Conservation (phyloP, 2,113 vertebrate species). For the Triplophysa tibetana region DNA sequence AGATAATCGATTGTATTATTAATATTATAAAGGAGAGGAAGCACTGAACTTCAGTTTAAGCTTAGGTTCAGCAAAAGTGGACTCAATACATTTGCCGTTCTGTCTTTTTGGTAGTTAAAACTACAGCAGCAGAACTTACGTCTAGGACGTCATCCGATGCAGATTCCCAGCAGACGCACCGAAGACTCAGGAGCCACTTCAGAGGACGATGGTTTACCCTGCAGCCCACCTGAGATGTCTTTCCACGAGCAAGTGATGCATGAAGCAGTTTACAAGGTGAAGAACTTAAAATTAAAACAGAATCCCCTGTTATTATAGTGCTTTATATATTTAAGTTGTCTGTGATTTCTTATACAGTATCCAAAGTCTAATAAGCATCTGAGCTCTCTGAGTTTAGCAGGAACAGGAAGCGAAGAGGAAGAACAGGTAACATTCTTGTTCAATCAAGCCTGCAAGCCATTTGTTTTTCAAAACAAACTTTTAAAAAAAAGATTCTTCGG, state of each 20-base stretch:
- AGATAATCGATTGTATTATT: background rate
- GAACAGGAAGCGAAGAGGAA: conserved; percentile 76
- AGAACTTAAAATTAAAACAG: background rate
- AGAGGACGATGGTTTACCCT: conserved; percentile 86
- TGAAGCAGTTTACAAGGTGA: conserved; percentile 65
- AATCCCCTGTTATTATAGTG: background rate
- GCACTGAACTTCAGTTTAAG: background rate
- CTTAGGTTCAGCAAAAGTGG: too few relatives aligned
- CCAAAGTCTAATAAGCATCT: conserved; percentile 67
- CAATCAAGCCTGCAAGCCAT: background rate
- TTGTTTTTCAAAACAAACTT: background rate
- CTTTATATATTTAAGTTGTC: conserved; percentile 51
- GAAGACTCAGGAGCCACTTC: conserved; percentile 84
- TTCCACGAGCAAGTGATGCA: conserved; percentile 70
- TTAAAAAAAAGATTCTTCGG: background rate
- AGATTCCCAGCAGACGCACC: conserved; percentile 67
- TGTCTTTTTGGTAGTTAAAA: conserved; percentile 71
- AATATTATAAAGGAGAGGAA: background rate
- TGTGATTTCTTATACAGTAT: conserved; percentile 65
- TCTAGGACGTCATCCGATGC: conserved; percentile 71
- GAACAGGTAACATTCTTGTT: conserved; percentile 67
- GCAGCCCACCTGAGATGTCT: conserved; percentile 82
- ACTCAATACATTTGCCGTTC: background rate
- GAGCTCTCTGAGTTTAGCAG: conserved; percentile 73
- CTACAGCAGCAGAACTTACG: conserved; percentile 81